phyloP scores from a whole-genome alignment of 1,140 invertebrate genomes.

The Drosophila orosa region DNA sequence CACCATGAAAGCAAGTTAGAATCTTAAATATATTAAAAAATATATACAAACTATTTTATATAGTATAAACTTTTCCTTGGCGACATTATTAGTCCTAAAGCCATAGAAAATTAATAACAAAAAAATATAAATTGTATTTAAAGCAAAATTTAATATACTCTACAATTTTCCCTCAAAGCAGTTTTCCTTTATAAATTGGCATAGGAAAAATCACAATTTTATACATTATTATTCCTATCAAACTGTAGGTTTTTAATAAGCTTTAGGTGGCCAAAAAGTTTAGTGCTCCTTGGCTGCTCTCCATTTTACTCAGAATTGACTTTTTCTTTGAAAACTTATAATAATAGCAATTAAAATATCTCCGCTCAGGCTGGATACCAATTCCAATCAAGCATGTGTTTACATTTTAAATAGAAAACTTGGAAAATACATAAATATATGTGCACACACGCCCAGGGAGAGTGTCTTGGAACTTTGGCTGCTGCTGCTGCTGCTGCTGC shows the following conservation, averaged over 20 bases:
- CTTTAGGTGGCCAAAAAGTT: constrained; percentile 5
- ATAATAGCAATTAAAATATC: constrained; percentile 76
- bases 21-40: neutral
- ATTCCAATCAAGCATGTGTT: constrained; percentile 78
- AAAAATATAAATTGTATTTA: no score
- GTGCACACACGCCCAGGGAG: neutral
- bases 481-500: constrained; percentile 43
- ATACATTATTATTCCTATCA: constrained; percentile 4
- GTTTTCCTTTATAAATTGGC: constrained; percentile 1
- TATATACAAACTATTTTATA: no score
- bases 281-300: neutral
- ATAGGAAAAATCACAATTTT: neutral
- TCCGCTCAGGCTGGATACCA: constrained; percentile 38
- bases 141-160: no score
- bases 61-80: neutral
- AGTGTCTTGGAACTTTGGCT: constrained; percentile 56
- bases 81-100: no score
- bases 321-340: constrained; percentile 40
- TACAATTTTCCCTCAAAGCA: neutral
- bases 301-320: constrained; percentile 13
- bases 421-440: constrained; percentile 58
- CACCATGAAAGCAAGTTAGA: no score
- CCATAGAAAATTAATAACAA: no score
- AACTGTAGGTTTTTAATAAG: constrained; percentile 15
- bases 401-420: constrained; percentile 80